A percentile compares a stretch with the other conserved stretches of the same genome.
These are phyloP conservation scores for Sclerurus mexicanus DNA, from an alignment of 2,113 vertebrate genomes.

Conservation along the genomic window DNA sequence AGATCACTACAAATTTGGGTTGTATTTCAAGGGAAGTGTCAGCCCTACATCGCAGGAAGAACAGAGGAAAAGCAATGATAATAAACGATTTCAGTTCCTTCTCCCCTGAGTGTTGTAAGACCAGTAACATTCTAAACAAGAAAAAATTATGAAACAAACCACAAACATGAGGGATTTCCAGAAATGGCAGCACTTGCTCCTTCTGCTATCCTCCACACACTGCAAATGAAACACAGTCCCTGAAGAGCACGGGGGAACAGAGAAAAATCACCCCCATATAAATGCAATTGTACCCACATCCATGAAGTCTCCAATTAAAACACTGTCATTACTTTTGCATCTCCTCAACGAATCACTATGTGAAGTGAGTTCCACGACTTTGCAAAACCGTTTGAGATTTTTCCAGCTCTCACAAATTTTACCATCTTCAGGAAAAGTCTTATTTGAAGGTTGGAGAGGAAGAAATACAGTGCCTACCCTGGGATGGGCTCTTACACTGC, in stretches of 20 bases:
- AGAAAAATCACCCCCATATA: neutral
- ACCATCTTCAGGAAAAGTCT: neutral
- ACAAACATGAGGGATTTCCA: neutral
- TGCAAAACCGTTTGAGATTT: neutral
- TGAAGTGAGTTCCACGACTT: neutral
- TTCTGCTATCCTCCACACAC: neutral
- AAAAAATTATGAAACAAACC: neutral
- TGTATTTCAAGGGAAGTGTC: neutral
- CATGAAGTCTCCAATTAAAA: neutral
- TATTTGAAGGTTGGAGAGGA: neutral
- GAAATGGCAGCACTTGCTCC: neutral
- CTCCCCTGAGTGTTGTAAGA: neutral
- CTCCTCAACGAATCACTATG: neutral
- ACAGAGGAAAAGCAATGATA: neutral
- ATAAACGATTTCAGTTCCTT: neutral
- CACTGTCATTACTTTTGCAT: neutral
- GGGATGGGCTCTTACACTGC: neutral
- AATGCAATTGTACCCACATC: neutral
- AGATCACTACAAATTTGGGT: neutral
- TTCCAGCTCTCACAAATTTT: neutral
- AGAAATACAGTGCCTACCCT: neutral
- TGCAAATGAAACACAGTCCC: neutral
- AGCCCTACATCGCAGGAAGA: neutral
- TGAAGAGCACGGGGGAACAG: neutral
- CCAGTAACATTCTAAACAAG: neutral